phyloP scores from a whole-genome alignment of 2,113 vertebrate genomes.

The Ctenomys sociabilis region DNA sequence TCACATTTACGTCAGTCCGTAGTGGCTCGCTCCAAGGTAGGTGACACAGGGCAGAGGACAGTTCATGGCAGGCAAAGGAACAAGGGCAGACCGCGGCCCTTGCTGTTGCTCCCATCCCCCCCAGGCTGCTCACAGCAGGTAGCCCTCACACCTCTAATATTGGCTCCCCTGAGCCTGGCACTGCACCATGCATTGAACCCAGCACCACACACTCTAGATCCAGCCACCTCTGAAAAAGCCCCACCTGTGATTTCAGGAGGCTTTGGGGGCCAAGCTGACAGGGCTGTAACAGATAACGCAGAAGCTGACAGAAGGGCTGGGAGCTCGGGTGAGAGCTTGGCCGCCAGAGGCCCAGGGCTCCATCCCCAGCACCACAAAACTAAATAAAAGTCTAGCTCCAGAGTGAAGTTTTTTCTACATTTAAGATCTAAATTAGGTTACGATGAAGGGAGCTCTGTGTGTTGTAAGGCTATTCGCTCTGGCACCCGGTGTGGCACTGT shows the following conservation, averaged over 20 bases:
- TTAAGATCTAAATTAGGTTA: not conserved
- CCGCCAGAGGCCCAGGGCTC: not conserved
- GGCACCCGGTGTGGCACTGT: not conserved
- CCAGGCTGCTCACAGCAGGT: not conserved
- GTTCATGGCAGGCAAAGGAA: not conserved
- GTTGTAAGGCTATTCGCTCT: accelerated
- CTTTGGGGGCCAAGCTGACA: not conserved
- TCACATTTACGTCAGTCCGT: not conserved
- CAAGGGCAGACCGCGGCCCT: not conserved
- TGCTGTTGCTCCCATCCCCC: not conserved
- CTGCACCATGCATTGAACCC: not conserved
- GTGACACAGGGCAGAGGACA: not conserved
- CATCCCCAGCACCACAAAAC: not conserved
- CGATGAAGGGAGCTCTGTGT: not conserved
- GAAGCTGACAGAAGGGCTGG: not conserved
- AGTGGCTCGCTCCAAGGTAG: not conserved
- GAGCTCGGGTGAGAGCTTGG: not conserved
- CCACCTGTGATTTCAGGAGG: not conserved
- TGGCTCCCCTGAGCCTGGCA: too few relatives aligned
- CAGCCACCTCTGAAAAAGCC: not conserved
- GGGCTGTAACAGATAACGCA: not conserved
- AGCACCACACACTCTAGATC: not conserved
- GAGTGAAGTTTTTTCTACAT: not conserved
- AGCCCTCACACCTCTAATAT: not conserved
- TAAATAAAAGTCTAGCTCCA: not conserved